phyloP scores from a whole-genome alignment of 2,888 invertebrate genomes.

The Mechanitis mazaeus region DNA sequence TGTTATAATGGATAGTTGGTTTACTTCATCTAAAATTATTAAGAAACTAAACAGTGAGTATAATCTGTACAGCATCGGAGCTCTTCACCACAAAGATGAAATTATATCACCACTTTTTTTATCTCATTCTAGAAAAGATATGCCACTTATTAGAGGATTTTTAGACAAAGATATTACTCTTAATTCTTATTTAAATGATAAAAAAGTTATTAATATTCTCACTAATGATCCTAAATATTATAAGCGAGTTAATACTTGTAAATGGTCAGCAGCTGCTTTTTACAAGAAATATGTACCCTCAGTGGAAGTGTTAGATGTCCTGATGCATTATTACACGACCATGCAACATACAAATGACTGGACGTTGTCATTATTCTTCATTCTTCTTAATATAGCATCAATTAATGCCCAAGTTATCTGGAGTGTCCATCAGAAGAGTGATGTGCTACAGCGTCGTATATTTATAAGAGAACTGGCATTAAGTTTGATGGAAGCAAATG shows the following conservation, averaged over 20 bases:
- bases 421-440: conserved; percentile 44
- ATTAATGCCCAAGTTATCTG: conserved; percentile 67
- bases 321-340: conserved; percentile 68
- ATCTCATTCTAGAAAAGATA: conserved; percentile 47
- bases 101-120: conserved; percentile 58
- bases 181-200: conserved; percentile 53
- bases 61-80: conserved; percentile 51
- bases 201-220: conserved; percentile 53
- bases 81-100: conserved; percentile 51
- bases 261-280: conserved; percentile 48
- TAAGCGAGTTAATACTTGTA: conserved; percentile 45
- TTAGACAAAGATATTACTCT: conserved; percentile 49
- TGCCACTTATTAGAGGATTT: conserved; percentile 55
- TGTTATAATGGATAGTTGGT: conserved; percentile 64
- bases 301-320: conserved; percentile 60
- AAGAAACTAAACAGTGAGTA: conserved; percentile 47
- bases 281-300: conserved; percentile 61
- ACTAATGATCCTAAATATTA: conserved; percentile 60
- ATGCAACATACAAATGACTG: conserved; percentile 66
- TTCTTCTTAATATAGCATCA: conserved; percentile 61
- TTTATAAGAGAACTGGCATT: conserved; percentile 59
- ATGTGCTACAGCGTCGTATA: conserved; percentile 45
- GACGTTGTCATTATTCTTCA: conserved; percentile 62
- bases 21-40: conserved; percentile 49
- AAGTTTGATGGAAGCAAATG: conserved; percentile 45